Percentiles rank a stretch among this genome's conserved stretches.
phyloP scores from a whole-genome alignment of 2,888 invertebrate species.

The Lumbricus terrestris region DNA sequence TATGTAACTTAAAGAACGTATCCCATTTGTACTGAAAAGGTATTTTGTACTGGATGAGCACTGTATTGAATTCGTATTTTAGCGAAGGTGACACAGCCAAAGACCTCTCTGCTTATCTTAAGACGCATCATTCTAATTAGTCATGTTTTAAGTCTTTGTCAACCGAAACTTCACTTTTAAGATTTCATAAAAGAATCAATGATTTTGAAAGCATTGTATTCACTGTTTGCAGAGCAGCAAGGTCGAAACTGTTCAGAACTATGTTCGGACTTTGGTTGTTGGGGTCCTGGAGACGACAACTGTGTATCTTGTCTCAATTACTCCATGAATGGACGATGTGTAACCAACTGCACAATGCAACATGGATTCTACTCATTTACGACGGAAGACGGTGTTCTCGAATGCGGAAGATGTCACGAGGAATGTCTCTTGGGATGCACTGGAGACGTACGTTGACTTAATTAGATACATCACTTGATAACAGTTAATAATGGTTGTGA shows the following conservation, averaged over 20 bases:
- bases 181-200: too few relatives aligned
- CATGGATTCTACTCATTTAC: neutral
- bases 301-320: constrained; percentile 86
- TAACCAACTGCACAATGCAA: constrained; percentile 41
- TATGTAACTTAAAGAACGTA: too few relatives aligned
- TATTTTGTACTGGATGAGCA: too few relatives aligned
- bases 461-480: neutral
- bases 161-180: too few relatives aligned
- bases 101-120: too few relatives aligned
- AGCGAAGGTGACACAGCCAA: too few relatives aligned
- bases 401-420: constrained; percentile 81
- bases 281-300: constrained; percentile 86
- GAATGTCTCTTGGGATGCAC: constrained; percentile 80
- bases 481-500: neutral
- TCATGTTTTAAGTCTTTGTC: too few relatives aligned
- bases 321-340: constrained; percentile 43
- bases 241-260: constrained; percentile 63
- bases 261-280: constrained; percentile 87
- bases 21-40: too few relatives aligned
- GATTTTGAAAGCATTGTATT: too few relatives aligned
- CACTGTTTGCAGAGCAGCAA: neutral
- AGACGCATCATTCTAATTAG: too few relatives aligned
- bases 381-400: neutral
- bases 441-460: constrained; percentile 67
- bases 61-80: too few relatives aligned